phyloP scores from a whole-genome alignment of 2,888 invertebrate genomes.

The Ochropleura leucogaster region DNA sequence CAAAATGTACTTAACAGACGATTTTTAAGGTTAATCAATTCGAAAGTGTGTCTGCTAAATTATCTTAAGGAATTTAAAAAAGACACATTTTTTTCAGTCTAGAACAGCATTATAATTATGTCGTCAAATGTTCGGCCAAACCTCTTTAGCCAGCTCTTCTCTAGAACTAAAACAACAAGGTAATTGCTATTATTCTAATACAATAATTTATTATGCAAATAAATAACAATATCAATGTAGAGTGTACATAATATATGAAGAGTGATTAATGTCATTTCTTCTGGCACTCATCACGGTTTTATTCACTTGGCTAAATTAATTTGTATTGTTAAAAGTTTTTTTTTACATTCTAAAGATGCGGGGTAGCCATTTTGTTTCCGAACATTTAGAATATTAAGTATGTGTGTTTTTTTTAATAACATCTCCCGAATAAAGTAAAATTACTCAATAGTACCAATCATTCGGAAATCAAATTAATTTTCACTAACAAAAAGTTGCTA shows the following conservation, averaged over 20 bases:
- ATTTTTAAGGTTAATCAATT: neutral
- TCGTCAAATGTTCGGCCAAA: constrained; percentile 1
- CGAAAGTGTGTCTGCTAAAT: neutral
- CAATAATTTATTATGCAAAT: constrained; percentile 24
- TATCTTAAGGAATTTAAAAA: neutral
- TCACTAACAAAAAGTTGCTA: neutral
- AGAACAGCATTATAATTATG: neutral
- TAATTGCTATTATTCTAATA: constrained; percentile 19
- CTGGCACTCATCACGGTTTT: neutral
- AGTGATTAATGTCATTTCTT: constrained; percentile 5
- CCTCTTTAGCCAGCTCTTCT: neutral
- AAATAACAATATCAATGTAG: constrained; percentile 13
- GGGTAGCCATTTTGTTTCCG: neutral
- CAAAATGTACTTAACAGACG: neutral
- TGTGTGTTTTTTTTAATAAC: neutral
- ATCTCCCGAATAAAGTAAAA: neutral
- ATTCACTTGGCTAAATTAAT: neutral
- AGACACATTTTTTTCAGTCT: neutral
- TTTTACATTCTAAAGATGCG: neutral
- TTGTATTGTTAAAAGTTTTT: neutral
- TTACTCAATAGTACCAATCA: neutral
- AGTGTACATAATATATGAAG: neutral
- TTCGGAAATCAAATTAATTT: neutral
- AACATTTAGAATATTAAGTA: neutral
- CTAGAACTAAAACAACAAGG: constrained; percentile 17